These are phyloP conservation scores for Cyphomyrus plagiostoma DNA, from an alignment of 2,113 vertebrate species.

Conservation along the genomic window DNA sequence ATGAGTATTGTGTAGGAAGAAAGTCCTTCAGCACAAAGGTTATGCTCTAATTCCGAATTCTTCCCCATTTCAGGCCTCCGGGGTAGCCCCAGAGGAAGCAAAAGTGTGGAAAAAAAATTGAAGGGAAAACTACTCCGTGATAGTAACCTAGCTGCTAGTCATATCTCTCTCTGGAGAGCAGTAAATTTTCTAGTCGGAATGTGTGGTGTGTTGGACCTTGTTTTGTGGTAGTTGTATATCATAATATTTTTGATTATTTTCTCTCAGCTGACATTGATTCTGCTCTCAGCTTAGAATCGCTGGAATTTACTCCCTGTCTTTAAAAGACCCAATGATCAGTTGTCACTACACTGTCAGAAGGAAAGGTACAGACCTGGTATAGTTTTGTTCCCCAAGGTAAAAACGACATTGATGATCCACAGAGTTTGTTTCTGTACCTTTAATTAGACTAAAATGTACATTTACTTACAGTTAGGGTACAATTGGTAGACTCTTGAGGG, in stretches of 20 bases:
- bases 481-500: not conserved
- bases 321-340: not conserved
- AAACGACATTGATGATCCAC: not conserved
- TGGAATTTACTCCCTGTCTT: not conserved
- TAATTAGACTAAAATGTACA: not conserved
- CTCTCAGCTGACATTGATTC: not conserved
- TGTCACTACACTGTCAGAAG: not conserved
- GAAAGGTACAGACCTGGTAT: not conserved
- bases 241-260: not conserved
- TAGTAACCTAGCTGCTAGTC: not conserved
- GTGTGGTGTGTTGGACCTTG: not conserved
- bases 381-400: not conserved
- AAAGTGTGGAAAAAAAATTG: not conserved
- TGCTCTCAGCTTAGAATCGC: not conserved
- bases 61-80: not conserved
- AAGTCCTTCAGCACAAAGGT: not conserved
- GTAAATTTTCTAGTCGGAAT: not conserved
- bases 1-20: not conserved
- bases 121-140: not conserved
- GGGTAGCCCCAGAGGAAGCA: not conserved
- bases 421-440: not conserved
- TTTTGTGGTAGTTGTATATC: not conserved
- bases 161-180: not conserved
- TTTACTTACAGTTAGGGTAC: not conserved
- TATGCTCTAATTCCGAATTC: not conserved